phyloP scores from a whole-genome alignment of 2,888 invertebrate genomes.

The Protula sp. region DNA sequence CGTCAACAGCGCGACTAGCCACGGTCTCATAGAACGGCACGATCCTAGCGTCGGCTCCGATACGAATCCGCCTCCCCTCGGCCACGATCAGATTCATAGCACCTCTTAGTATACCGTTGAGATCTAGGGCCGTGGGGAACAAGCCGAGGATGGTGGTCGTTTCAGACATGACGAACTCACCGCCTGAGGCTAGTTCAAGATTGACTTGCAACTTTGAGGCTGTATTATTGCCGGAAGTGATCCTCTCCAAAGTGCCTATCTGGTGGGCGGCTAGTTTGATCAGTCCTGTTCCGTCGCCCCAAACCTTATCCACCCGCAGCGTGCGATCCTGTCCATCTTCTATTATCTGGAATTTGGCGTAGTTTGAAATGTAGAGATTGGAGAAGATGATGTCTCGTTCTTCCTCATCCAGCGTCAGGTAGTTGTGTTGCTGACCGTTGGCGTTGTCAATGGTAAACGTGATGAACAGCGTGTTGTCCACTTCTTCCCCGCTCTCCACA shows the following conservation, averaged over 20 bases:
- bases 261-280: slow-evolving; percentile 30
- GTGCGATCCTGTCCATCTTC: slow-evolving; percentile 23
- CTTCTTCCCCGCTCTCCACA: slow-evolving; percentile 9
- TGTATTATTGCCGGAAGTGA: slow-evolving; percentile 7
- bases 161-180: slow-evolving; percentile 35
- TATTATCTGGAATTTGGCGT: slow-evolving; percentile 32
- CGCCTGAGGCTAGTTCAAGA: slow-evolving; percentile 35
- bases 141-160: slow-evolving; percentile 32
- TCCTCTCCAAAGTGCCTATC: slow-evolving; percentile 30
- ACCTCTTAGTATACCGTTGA: slow-evolving; percentile 32
- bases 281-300: slow-evolving; percentile 36
- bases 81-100: slow-evolving; percentile 26
- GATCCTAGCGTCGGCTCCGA: slow-evolving; percentile 32
- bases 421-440: slow-evolving; percentile 30
- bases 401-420: slow-evolving; percentile 30
- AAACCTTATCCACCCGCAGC: slow-evolving; percentile 29
- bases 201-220: slow-evolving; percentile 34
- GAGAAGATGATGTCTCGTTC: slow-evolving; percentile 24
- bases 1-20: slow-evolving; percentile 17
- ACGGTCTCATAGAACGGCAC: slow-evolving; percentile 27
- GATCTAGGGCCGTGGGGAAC: slow-evolving; percentile 30
- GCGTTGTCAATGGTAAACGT: slow-evolving; percentile 31
- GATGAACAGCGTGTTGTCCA: slow-evolving; percentile 14
- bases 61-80: slow-evolving; percentile 27
- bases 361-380: slow-evolving; percentile 28